A percentile compares a stretch with the other conserved stretches of the same genome.
Evolutionary conservation across 2,888 invertebrate species (phyloP).

Genomic region (Ectemnius continuus): DNA sequence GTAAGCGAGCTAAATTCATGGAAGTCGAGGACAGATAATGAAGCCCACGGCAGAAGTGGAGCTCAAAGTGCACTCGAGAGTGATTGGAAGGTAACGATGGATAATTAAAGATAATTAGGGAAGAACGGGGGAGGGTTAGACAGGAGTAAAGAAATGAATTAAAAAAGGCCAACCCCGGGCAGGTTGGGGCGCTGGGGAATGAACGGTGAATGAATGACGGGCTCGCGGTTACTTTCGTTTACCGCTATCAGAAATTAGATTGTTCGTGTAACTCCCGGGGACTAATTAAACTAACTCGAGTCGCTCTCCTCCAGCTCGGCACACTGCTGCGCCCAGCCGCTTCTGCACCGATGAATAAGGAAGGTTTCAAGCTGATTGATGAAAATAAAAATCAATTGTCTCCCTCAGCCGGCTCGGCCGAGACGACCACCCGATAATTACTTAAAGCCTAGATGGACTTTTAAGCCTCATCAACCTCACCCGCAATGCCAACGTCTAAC

Average conservation of each 20-base stretch:
- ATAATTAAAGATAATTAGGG: slow-evolving; percentile 58
- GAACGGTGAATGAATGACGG: slow-evolving; percentile 14
- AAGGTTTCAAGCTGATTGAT: slow-evolving; percentile 35
- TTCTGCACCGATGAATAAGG: slow-evolving; percentile 15
- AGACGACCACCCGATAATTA: background rate
- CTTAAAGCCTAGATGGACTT: background rate
- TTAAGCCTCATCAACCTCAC: background rate
- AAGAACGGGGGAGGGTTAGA: background rate
- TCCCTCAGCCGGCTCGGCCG: background rate
- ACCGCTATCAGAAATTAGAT: slow-evolving; percentile 30
- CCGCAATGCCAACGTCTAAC: background rate
- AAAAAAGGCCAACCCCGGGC: background rate
- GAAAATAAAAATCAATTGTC: slow-evolving; percentile 44
- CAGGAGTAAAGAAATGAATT: slow-evolving; percentile 6
- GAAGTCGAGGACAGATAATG: slow-evolving; percentile 46
- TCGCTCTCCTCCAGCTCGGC: background rate
- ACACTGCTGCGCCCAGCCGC: background rate
- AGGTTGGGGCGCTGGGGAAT: background rate
- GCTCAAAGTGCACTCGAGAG: slow-evolving; percentile 44
- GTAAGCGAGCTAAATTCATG: slow-evolving; percentile 19
- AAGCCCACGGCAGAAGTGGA: slow-evolving; percentile 50
- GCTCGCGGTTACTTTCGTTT: slow-evolving; percentile 39
- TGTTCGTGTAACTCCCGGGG: slow-evolving; percentile 22
- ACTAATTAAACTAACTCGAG: slow-evolving; percentile 48
- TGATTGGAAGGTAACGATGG: slow-evolving; percentile 50